These are phyloP conservation scores for Hippopotamyrus pictus DNA, from an alignment of 2,797 vertebrate species.

Conservation along the genomic window DNA sequence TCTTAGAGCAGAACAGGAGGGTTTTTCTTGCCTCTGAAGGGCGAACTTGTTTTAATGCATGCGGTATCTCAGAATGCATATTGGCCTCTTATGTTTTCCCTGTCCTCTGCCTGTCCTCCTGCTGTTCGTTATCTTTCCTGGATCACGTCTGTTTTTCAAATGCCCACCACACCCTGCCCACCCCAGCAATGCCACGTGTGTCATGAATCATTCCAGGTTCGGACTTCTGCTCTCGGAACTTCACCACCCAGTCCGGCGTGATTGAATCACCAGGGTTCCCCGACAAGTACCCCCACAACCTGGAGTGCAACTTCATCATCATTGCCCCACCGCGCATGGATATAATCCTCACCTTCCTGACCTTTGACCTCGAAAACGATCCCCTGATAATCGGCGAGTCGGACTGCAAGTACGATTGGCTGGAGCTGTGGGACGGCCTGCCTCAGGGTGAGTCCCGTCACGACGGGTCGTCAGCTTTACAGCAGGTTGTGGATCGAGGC, in stretches of 20 bases:
- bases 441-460: constrained; percentile 60
- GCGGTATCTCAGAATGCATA: not conserved
- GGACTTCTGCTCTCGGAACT: constrained; percentile 91
- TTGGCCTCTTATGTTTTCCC: constrained; percentile 7
- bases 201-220: constrained; percentile 66
- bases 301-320: constrained; percentile 92
- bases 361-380: constrained; percentile 74
- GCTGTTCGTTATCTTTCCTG: not conserved
- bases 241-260: constrained; percentile 78
- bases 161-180: too few relatives aligned
- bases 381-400: constrained; percentile 65
- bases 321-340: constrained; percentile 80
- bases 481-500: not conserved
- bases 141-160: not conserved
- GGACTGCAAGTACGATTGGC: constrained; percentile 75
- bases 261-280: constrained; percentile 95
- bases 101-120: not conserved
- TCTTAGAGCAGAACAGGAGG: not conserved
- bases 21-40: not conserved
- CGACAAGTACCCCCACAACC: constrained; percentile 94
- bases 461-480: not conserved
- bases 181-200: not conserved
- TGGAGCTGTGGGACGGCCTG: constrained; percentile 76
- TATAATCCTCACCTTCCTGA: constrained; percentile 67
- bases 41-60: not conserved